These are phyloP conservation scores for Plutella xylostella DNA, from an alignment of 2,888 invertebrate species.

Conservation along the genomic window DNA sequence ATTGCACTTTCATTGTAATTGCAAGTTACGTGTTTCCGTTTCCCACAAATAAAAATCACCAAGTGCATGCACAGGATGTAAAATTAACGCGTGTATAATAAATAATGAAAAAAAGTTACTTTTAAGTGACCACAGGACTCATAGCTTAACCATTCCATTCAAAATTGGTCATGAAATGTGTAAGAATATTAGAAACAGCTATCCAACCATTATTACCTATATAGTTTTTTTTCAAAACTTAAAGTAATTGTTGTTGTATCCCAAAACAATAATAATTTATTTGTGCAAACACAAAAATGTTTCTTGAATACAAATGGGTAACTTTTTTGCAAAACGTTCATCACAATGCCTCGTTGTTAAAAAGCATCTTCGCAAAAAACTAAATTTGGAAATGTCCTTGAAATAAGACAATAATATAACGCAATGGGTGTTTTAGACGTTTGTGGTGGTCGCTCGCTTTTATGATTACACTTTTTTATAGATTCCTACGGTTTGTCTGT, in stretches of 20 bases:
- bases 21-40: constrained; percentile 12
- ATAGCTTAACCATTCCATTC: not conserved
- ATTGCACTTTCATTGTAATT: constrained; percentile 9
- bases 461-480: constrained; percentile 5
- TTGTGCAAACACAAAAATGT: constrained; percentile 38
- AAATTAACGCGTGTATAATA: constrained; percentile 5
- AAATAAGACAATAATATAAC: constrained; percentile 15
- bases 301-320: constrained; percentile 28
- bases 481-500: constrained; percentile 9
- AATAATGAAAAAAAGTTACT: constrained; percentile 12
- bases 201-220: no score
- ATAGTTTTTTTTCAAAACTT: no score
- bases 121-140: not conserved
- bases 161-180: no score
- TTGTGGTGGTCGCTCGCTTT: constrained; percentile 13
- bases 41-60: constrained; percentile 9
- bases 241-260: no score
- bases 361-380: constrained; percentile 45
- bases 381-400: constrained; percentile 16
- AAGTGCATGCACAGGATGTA: not conserved
- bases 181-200: no score
- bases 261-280: constrained; percentile 23
- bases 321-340: constrained; percentile 48
- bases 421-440: constrained; percentile 9
- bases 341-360: constrained; percentile 26